Base-by-base conservation (phyloP, 2,113 vertebrate species). In the Corythaeola cristata region DNA sequence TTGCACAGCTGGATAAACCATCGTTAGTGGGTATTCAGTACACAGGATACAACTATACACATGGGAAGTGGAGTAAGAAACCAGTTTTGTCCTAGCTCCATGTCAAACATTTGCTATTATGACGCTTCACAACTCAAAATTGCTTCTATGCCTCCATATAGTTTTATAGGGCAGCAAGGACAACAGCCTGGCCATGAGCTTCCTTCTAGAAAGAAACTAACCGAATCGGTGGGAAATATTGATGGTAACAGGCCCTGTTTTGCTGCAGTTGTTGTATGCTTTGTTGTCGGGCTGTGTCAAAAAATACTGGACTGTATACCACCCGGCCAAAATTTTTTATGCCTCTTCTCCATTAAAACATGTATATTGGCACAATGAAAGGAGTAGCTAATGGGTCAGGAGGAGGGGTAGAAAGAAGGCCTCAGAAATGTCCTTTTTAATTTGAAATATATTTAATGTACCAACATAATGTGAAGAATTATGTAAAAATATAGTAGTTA, bases 1-100 rank as follows among this genome's bases (percentile, higher is more conserved):
- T 26, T 27, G n/a, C 55, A 11, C 12, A 20, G 45, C 23, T 49
- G 35, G 21, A 13, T 30, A 30, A 84, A 52, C 33, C 1, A 0
- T 26, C 11, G 0, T 9, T 15, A 12, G 7, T 27, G 39, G 26
- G 7, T 75, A 27, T 21, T 49, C 1, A 1, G 44, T 35, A 12
- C n/a, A 8, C 6, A 20, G 17, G 17, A 32, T 6, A 16, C 5
- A 2, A 72, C n/a, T 2, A 1, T 33, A 24, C 15, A 6, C 0
- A 1, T 17, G 5, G 3, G 21, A 50, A 64, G 13, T 12, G 39
- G 26, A 37, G 23, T 50, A 32, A 32, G 39, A 83, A 90, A 58
- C 4, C 9, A 32, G 23, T 35, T 69, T 52, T 81, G 45, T 35
- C 26, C 35, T 39, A 23, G 8, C 13, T 69, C 50, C 5, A 0